Conservation (phyloP, 2,113 vertebrate species). For the Ceuthmochares aereus region DNA sequence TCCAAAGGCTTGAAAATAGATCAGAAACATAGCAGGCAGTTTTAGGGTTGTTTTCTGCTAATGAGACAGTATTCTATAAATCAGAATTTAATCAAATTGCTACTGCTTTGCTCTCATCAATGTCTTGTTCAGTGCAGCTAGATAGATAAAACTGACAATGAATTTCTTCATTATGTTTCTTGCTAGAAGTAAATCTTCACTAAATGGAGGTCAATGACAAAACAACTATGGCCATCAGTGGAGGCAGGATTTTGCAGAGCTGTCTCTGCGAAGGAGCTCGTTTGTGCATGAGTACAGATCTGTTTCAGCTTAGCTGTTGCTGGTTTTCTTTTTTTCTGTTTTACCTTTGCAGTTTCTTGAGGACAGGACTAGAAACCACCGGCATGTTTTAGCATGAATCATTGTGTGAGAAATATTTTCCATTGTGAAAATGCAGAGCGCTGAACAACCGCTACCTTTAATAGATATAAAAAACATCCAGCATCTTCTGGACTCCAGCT, state of each 20-base stretch:
- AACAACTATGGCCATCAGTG: background rate
- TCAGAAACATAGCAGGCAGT: background rate
- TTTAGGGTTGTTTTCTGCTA: background rate
- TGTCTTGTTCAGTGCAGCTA: background rate
- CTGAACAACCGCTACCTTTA: background rate
- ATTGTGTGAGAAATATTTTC: background rate
- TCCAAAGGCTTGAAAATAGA: background rate
- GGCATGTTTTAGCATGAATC: background rate
- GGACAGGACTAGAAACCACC: background rate
- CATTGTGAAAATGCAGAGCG: background rate
- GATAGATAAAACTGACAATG: background rate
- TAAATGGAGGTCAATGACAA: background rate
- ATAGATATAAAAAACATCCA: background rate
- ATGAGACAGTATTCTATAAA: background rate
- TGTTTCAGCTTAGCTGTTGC: background rate
- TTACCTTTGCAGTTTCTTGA: background rate
- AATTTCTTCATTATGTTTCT: background rate
- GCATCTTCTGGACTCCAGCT: background rate
- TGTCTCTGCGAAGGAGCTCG: background rate
- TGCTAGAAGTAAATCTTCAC: background rate
- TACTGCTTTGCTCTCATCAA: background rate
- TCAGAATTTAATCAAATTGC: background rate
- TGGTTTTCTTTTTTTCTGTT: background rate
- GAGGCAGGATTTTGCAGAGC: background rate
- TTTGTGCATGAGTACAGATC: background rate